Conservation (phyloP, 2,113 vertebrate species). For the Coturnix japonica region DNA sequence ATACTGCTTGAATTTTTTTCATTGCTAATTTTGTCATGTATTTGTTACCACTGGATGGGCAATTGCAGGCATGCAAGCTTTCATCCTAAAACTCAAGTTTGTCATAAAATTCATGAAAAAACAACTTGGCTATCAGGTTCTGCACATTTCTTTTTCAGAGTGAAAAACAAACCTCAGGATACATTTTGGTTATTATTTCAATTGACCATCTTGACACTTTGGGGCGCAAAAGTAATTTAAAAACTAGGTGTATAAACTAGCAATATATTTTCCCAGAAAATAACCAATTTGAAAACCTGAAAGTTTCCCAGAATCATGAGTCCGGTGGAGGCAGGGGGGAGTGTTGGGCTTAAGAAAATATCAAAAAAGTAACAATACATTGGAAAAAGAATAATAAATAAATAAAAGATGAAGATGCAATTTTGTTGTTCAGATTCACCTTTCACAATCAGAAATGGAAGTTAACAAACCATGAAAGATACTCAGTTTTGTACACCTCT, state of each 20-base stretch:
- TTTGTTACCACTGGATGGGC: not conserved
- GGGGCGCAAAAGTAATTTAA: not conserved
- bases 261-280: not conserved
- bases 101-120: not conserved
- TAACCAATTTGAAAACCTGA: not conserved
- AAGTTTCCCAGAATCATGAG: not conserved
- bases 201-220: not conserved
- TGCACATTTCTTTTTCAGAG: not conserved
- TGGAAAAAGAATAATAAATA: not conserved
- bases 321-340: not conserved
- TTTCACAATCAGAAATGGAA: not conserved
- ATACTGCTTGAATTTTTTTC: not conserved
- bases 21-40: not conserved
- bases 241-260: not conserved
- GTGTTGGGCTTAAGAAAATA: not conserved
- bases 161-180: not conserved
- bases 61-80: not conserved
- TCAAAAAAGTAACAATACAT: accelerated
- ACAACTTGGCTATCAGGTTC: not conserved
- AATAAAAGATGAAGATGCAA: not conserved
- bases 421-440: not conserved
- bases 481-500: not conserved
- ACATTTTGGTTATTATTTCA: not conserved
- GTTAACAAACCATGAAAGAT: not conserved
- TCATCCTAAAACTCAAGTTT: not conserved